These are phyloP conservation scores for Rhinoderma darwinii DNA, from an alignment of 2,113 vertebrate genomes.

Conservation along the genomic window DNA sequence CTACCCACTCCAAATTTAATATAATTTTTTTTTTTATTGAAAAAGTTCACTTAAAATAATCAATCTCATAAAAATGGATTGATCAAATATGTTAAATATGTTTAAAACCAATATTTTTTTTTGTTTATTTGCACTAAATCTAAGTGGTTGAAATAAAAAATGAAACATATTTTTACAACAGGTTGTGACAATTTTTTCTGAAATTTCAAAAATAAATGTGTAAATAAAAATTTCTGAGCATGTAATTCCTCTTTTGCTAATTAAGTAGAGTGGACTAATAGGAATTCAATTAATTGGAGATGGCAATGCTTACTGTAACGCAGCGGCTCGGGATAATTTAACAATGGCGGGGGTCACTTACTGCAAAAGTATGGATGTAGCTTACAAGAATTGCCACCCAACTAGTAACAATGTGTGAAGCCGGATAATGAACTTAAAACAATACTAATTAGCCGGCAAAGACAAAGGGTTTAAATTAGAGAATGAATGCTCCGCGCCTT, in stretches of 20 bases:
- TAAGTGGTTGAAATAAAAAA: background rate
- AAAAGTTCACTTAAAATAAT: background rate
- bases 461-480: constrained; percentile 91
- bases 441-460: constrained; percentile 92
- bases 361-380: constrained; percentile 79
- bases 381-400: constrained; percentile 80
- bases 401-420: constrained; percentile 77
- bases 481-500: constrained; percentile 68
- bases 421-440: constrained; percentile 98
- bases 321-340: constrained; percentile 71
- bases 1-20: background rate
- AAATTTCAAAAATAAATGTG: no score
- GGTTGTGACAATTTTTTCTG: background rate
- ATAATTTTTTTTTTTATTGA: background rate
- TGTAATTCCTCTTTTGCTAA: constrained; percentile 15
- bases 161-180: background rate
- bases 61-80: no score
- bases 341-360: constrained; percentile 85
- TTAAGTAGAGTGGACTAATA: constrained; percentile 41
- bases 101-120: background rate
- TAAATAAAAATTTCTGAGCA: background rate
- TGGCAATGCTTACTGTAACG: constrained; percentile 68
- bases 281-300: constrained; percentile 59
- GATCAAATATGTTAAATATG: no score
- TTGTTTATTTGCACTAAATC: background rate